Conservation (phyloP, 2,113 vertebrate genomes). For the Petrocephalus microphthalmus region DNA sequence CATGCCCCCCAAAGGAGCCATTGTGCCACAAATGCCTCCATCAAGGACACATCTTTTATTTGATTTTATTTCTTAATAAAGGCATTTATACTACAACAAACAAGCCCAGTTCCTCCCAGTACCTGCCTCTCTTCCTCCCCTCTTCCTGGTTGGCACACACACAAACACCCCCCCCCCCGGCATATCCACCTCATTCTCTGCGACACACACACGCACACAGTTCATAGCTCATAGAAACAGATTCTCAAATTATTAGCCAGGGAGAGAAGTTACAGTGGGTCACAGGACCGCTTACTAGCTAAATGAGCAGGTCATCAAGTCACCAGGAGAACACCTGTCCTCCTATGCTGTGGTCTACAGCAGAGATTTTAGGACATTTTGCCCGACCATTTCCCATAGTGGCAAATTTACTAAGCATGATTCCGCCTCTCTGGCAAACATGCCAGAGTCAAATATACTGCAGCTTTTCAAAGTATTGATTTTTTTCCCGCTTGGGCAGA, state of each 20-base stretch:
- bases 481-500: not conserved
- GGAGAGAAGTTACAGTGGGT: not conserved
- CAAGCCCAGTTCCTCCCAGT: too few relatives aligned
- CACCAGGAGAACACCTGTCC: not conserved
- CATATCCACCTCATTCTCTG: constrained; percentile 20
- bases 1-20: too few relatives aligned
- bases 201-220: not conserved
- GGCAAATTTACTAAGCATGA: not conserved
- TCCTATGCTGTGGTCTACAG: not conserved
- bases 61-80: too few relatives aligned
- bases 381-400: not conserved
- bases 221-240: not conserved
- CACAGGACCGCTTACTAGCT: not conserved
- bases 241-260: not conserved
- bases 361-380: not conserved
- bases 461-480: not conserved
- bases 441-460: not conserved
- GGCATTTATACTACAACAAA: too few relatives aligned
- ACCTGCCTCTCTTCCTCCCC: too few relatives aligned
- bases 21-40: too few relatives aligned
- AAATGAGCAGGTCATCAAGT: not conserved
- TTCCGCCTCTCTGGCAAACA: not conserved
- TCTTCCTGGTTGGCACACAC: too few relatives aligned
- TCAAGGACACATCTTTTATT: too few relatives aligned
- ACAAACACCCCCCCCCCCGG: constrained; percentile 26